phyloP scores from a whole-genome alignment of 2,113 vertebrate genomes.

The Crocuta crocuta region DNA sequence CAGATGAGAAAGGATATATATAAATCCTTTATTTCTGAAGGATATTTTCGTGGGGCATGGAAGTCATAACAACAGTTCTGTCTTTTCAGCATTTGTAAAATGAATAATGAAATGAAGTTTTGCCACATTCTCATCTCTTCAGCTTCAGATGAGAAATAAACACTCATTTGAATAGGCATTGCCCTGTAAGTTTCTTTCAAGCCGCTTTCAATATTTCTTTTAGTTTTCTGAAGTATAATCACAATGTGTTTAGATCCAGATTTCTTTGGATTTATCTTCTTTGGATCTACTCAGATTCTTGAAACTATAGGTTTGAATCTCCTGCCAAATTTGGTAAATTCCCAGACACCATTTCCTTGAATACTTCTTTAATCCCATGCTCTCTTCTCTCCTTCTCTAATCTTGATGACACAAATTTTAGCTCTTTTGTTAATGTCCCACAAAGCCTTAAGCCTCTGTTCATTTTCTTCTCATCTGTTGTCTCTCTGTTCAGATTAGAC shows the following conservation, averaged over 20 bases:
- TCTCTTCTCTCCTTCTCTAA: background rate
- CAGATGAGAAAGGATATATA: background rate
- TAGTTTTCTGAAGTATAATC: background rate
- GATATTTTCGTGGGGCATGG: background rate
- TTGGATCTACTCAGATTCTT: background rate
- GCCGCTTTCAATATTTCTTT: background rate
- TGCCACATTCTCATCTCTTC: background rate
- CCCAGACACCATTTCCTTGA: background rate
- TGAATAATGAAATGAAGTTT: background rate
- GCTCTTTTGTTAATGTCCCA: background rate
- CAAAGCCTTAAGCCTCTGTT: background rate
- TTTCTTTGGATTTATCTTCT: background rate
- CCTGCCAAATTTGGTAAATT: background rate
- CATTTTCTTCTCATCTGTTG: background rate
- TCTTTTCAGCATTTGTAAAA: background rate
- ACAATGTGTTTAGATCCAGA: background rate
- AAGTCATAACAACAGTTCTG: background rate
- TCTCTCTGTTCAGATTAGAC: background rate
- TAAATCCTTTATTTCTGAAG: background rate
- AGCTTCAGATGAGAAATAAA: background rate
- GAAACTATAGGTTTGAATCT: background rate
- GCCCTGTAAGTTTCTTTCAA: background rate
- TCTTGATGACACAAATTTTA: background rate
- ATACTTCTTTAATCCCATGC: background rate
- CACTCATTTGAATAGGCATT: background rate